Percentiles rank a stretch among this genome's conserved stretches.
These are phyloP conservation scores for Bursaphelenchus okinawaensis DNA, from an alignment of 2,888 invertebrate genomes.

Conservation along the genomic window DNA sequence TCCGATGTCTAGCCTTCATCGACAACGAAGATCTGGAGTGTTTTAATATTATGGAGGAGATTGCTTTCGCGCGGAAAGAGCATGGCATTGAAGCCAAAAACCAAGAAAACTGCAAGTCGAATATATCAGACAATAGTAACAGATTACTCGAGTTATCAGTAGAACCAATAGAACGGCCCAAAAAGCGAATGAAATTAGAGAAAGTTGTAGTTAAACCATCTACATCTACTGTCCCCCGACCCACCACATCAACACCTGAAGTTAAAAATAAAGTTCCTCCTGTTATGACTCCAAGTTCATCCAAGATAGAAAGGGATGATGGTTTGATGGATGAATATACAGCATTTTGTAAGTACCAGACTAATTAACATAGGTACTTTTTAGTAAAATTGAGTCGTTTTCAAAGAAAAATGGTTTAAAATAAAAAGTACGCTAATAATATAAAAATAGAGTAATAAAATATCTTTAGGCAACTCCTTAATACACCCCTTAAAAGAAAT, in stretches of 20 bases:
- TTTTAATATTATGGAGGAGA: conserved; percentile 4
- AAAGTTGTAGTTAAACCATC: background rate
- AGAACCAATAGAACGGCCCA: background rate
- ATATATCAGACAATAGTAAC: background rate
- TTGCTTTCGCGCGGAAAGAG: background rate
- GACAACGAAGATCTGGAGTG: conserved; percentile 1
- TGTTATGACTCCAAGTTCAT: background rate
- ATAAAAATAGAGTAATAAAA: no score
- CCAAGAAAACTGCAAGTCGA: background rate
- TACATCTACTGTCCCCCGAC: background rate
- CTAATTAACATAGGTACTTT: background rate
- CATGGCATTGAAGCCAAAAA: background rate
- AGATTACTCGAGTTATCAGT: background rate
- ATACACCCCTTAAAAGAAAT: conserved; percentile 8
- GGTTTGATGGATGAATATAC: conserved; percentile 1
- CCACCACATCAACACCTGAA: background rate
- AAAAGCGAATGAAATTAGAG: background rate
- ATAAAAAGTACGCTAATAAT: no score
- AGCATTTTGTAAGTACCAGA: conserved; percentile 6
- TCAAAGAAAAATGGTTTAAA: no score
- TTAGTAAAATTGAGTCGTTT: background rate
- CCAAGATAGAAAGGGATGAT: background rate
- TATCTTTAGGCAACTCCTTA: conserved; percentile 6
- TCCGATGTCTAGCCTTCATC: conserved; percentile 1
- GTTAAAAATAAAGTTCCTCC: no score